A percentile compares a stretch with the other conserved stretches of the same genome.
These are phyloP conservation scores for Yoshiicerus persimilis DNA, from an alignment of 1,140 invertebrate species.

Conservation along the genomic window DNA sequence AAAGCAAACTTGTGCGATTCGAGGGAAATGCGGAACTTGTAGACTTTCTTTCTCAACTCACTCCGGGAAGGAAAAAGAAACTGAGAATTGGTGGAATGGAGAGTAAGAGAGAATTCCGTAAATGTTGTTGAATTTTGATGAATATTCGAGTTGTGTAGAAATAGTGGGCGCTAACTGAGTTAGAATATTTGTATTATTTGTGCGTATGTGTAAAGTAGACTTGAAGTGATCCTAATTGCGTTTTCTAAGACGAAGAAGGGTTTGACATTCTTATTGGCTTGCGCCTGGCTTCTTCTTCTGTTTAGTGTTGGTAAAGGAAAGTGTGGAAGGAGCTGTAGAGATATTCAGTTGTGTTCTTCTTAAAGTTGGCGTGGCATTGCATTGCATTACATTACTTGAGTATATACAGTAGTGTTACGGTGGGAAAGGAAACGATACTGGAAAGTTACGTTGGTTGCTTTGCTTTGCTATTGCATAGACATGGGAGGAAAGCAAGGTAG, in stretches of 20 bases:
- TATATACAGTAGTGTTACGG: neutral
- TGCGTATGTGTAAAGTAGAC: neutral
- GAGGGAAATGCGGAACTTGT: too few species aligned
- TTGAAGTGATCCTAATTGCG: slow-evolving; percentile 41
- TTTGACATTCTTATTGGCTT: slow-evolving; percentile 44
- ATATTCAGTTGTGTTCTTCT: slow-evolving; percentile 35
- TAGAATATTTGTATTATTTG: neutral
- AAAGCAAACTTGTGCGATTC: neutral
- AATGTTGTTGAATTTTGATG: too few species aligned
- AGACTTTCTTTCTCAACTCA: neutral
- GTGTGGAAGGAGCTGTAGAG: neutral
- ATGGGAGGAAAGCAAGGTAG: slow-evolving; percentile 16
- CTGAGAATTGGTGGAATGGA: neutral
- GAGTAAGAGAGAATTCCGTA: too few species aligned
- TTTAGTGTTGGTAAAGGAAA: neutral
- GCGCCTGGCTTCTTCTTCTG: slow-evolving; percentile 28
- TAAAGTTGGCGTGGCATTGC: neutral
- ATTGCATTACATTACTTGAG: slow-evolving; percentile 16
- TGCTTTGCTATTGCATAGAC: neutral
- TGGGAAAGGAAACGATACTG: neutral
- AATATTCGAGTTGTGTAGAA: too few species aligned
- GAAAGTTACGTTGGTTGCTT: neutral
- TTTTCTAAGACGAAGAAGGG: slow-evolving; percentile 37
- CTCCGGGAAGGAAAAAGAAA: neutral
- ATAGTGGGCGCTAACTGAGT: too few species aligned